These are phyloP conservation scores for Paracentrotus lividus DNA, from an alignment of 53 echinoderm and acorn worm genomes.

Conservation along the genomic window DNA sequence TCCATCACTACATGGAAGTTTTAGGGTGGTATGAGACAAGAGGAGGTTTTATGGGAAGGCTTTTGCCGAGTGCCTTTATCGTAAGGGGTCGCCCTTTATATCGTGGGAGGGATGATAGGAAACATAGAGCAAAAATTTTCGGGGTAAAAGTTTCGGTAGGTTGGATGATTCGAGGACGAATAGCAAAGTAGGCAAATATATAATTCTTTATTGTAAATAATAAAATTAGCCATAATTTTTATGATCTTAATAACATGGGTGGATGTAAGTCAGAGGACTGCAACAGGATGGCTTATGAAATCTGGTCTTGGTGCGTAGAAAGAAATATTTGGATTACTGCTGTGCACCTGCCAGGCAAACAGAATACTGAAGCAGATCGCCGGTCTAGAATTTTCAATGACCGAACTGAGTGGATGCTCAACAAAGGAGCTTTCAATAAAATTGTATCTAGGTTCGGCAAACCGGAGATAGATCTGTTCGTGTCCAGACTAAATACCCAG, in stretches of 20 bases:
- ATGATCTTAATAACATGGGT: background rate
- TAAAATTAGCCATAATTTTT: too few species aligned
- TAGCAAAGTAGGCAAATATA: too few species aligned
- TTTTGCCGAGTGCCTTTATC: too few species aligned
- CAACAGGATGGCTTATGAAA: background rate
- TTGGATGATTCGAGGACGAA: too few species aligned
- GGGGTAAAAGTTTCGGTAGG: too few species aligned
- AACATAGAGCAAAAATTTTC: too few species aligned
- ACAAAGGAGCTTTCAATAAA: background rate
- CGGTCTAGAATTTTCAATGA: background rate
- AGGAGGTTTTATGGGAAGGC: too few species aligned
- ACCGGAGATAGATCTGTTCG: background rate
- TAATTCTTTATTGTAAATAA: too few species aligned
- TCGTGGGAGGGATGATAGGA: too few species aligned
- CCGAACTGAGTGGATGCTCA: background rate
- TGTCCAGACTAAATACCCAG: background rate
- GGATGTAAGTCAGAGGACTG: background rate
- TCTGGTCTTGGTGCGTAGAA: background rate
- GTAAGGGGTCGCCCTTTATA: too few species aligned
- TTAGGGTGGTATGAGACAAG: too few species aligned
- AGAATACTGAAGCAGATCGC: background rate
- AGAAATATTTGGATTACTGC: background rate
- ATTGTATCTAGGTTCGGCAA: background rate
- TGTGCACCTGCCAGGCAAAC: background rate
- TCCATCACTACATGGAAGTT: too few species aligned